phyloP scores from a whole-genome alignment of 2,888 invertebrate genomes.

The Papilio gigon region DNA sequence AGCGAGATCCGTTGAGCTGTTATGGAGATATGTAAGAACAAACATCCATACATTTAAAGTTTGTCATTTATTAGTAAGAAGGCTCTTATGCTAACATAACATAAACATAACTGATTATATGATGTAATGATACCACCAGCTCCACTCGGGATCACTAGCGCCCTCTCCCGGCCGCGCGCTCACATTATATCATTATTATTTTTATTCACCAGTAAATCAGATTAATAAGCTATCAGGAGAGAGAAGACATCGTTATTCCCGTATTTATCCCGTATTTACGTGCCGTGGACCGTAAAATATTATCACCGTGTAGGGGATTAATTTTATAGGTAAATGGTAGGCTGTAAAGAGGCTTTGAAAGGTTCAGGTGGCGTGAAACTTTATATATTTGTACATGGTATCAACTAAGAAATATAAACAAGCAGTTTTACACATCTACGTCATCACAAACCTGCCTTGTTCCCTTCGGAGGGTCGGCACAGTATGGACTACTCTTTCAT shows the following conservation, averaged over 20 bases:
- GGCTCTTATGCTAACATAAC: too few relatives aligned
- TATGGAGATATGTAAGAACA: too few relatives aligned
- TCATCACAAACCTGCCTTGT: too few relatives aligned
- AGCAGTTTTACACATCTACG: too few relatives aligned
- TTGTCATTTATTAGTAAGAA: too few relatives aligned
- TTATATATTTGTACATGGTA: background rate
- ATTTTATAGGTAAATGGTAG: conserved; percentile 36
- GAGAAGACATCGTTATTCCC: conserved; percentile 43
- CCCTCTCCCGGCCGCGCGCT: background rate
- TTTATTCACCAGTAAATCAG: conserved; percentile 48
- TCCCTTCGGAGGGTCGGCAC: too few relatives aligned
- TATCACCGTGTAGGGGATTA: conserved; percentile 46
- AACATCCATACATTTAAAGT: too few relatives aligned
- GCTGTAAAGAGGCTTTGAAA: conserved; percentile 40
- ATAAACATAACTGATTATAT: too few relatives aligned
- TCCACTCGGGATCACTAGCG: background rate
- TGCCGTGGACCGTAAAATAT: conserved; percentile 46
- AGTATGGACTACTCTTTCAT: too few relatives aligned
- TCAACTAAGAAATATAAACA: background rate
- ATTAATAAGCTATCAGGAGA: conserved; percentile 49
- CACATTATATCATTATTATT: conserved; percentile 45
- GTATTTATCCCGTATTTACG: conserved; percentile 48
- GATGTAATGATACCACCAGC: background rate
- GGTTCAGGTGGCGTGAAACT: background rate
- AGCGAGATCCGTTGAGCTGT: too few relatives aligned